Percentiles rank a stretch among this genome's conserved stretches.
phyloP scores from a whole-genome alignment of 2,797 vertebrate species.

The Xiphorhynchus erythropygius region DNA sequence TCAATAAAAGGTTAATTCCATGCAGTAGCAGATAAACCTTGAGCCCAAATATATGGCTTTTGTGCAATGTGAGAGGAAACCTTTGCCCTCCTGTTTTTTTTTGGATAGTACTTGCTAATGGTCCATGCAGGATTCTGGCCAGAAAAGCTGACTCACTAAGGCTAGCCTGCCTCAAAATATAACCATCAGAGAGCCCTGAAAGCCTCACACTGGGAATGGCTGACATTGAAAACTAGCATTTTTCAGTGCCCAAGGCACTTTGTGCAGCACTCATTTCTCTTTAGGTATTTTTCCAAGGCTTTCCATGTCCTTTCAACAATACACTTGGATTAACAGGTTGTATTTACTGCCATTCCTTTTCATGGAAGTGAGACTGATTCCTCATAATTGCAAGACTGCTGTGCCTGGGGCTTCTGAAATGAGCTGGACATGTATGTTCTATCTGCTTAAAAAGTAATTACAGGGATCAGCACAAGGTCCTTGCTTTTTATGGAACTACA shows the following conservation, averaged over 20 bases:
- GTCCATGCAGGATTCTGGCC: neutral
- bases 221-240: neutral
- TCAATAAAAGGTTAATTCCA: neutral
- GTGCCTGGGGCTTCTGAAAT: neutral
- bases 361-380: neutral
- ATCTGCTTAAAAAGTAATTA: constrained; percentile 36
- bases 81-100: neutral
- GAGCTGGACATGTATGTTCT: neutral
- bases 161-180: neutral
- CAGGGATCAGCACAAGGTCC: constrained; percentile 24
- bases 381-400: neutral
- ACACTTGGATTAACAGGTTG: neutral
- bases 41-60: neutral
- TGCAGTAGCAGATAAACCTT: neutral
- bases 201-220: neutral
- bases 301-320: neutral
- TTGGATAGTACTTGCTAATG: neutral
- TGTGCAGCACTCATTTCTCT: neutral
- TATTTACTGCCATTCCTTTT: neutral
- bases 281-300: neutral
- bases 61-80: neutral
- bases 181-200: neutral
- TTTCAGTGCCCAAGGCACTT: neutral
- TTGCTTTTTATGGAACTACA: constrained; percentile 29
- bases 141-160: constrained; percentile 9